Base-by-base conservation (phyloP, 1,140 invertebrate genomes). In the Chymomyza costata region DNA sequence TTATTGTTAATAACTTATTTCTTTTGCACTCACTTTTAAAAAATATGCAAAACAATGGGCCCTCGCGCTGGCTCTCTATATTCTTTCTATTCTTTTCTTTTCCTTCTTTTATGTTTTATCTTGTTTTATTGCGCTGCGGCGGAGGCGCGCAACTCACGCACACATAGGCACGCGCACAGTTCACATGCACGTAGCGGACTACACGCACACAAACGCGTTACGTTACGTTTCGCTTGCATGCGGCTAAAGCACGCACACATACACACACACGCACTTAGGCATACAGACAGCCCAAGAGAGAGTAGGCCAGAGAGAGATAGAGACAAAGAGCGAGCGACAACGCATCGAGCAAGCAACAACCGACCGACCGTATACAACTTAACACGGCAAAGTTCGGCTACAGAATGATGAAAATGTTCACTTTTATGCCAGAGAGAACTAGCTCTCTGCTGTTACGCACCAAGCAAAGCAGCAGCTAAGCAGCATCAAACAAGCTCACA, bases 121-220 rank as follows among this genome's bases (percentile, higher is more conserved):
- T 64, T 53, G 65, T 78, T 67, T 50, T 69, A 74, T 69, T 76
- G 65, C 62, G 70, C 70, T 74, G 69, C 54, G 70, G 59, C 54
- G 41, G 47, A 50, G 49, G 35, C 44, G 48, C 59, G 46, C 38
- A 25, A 25, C 21, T 8, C 3, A 54, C 38, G 21, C 46, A 37
- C 40, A 35, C 30, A 59, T 28, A 31, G 28, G 52, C 37, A 13
- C 18, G 48, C 49, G 31, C 43, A 52, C 31, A 66, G n/a, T n/a
- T n/a, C 44, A 44, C 44, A 65, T 51, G 46, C 47, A 56, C 57
- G 58, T 50, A n/a, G n/a, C n/a, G n/a, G n/a, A n/a, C n/a, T n/a
- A n/a, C n/a, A n/a, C n/a, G n/a, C n/a, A 55, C 57, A 35, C 46
- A 25, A 39, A 49, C 50, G 45, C 51, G 56, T 50, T 62, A 43